A percentile compares a stretch with the other conserved stretches of the same genome.
phyloP scores from a whole-genome alignment of 2,888 invertebrate species.

The Sphinx pinastri region DNA sequence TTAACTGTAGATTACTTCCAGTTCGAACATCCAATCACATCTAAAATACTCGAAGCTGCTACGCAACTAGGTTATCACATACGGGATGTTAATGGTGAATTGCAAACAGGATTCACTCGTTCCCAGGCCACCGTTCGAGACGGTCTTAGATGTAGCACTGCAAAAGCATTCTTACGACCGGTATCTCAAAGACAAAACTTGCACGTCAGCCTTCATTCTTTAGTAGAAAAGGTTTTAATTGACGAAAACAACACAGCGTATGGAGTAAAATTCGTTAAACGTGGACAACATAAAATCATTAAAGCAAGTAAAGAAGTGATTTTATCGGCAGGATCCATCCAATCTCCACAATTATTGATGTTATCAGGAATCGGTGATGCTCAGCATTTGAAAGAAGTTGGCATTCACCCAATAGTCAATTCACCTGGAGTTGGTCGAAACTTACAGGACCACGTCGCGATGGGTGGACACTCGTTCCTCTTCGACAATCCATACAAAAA shows the following conservation, averaged over 20 bases:
- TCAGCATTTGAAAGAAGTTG: conserved; percentile 84
- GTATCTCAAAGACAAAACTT: conserved; percentile 87
- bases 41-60: conserved; percentile 88
- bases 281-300: conserved; percentile 79
- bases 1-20: conserved; percentile 89
- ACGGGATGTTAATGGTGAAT: conserved; percentile 89
- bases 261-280: conserved; percentile 87
- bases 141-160: conserved; percentile 92
- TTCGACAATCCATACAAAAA: conserved; percentile 86
- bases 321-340: conserved; percentile 92
- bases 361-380: conserved; percentile 91
- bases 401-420: conserved; percentile 85
- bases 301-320: conserved; percentile 90
- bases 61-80: conserved; percentile 88
- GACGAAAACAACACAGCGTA: conserved; percentile 85
- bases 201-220: conserved; percentile 87
- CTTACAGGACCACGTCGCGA: conserved; percentile 92
- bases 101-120: conserved; percentile 91
- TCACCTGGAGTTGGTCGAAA: conserved; percentile 91
- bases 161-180: conserved; percentile 91
- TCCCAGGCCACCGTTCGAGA: conserved; percentile 91
- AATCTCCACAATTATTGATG: conserved; percentile 94
- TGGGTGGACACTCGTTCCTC: conserved; percentile 90
- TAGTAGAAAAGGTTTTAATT: conserved; percentile 87
- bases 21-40: conserved; percentile 87